Evolutionary conservation across 2,113 vertebrate genomes (phyloP).

Genomic region (Oryzias javanicus): DNA sequence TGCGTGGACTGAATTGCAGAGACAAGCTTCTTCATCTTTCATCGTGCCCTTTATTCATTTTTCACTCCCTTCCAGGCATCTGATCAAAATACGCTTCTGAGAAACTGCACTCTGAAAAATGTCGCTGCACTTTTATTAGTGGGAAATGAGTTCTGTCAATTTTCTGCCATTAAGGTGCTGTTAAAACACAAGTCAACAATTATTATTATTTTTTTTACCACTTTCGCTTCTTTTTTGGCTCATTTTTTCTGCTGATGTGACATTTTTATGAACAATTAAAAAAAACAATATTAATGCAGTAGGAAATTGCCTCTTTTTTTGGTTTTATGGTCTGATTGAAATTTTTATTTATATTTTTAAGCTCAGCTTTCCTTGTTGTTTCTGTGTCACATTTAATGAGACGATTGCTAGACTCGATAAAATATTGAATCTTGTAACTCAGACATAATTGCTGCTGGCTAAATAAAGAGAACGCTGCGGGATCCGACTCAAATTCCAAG

Average conservation of each 20-base stretch:
- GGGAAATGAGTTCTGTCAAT: too few species aligned
- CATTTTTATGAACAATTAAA: neutral
- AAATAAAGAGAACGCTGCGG: slow-evolving; percentile 39
- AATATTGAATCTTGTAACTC: slow-evolving; percentile 35
- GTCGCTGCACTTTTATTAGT: too few species aligned
- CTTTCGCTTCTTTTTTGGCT: neutral
- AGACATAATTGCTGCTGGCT: slow-evolving; percentile 38
- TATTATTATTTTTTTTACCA: too few species aligned
- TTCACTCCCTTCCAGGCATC: too few species aligned
- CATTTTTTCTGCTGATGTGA: neutral
- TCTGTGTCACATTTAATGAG: slow-evolving; percentile 40
- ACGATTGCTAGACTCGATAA: slow-evolving; percentile 40
- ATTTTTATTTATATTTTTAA: slow-evolving; percentile 6
- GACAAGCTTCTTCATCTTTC: too few species aligned
- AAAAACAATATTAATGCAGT: neutral
- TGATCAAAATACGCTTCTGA: too few species aligned
- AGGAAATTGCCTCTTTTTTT: slow-evolving; percentile 4
- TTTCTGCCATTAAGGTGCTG: too few species aligned
- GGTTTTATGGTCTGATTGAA: slow-evolving; percentile 17
- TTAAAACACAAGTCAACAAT: too few species aligned
- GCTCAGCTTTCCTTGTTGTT: slow-evolving; percentile 17
- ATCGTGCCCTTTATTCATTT: too few species aligned
- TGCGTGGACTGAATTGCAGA: too few species aligned
- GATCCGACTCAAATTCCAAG: slow-evolving; percentile 55
- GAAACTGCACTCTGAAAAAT: too few species aligned